phyloP scores from a whole-genome alignment of 2,113 vertebrate species.

The Maylandia zebra region DNA sequence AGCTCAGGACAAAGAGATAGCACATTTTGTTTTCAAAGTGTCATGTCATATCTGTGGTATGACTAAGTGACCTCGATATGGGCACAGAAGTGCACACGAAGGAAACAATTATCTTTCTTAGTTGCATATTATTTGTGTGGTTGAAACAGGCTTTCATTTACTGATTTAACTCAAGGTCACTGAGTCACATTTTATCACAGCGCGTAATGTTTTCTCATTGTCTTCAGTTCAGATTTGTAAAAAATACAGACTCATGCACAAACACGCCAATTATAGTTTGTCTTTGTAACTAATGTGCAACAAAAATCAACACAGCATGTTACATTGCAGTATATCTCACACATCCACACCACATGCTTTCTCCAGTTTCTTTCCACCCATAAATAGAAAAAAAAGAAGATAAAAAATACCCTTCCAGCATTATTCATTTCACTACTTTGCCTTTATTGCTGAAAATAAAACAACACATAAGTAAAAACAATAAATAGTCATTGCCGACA shows the following conservation, averaged over 20 bases:
- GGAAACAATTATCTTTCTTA: not conserved
- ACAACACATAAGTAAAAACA: constrained; percentile 11
- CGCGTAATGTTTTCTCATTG: not conserved
- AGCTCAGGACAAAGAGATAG: not conserved
- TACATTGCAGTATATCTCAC: not conserved
- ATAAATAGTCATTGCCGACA: constrained; percentile 37
- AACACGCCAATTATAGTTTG: not conserved
- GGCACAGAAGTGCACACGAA: not conserved
- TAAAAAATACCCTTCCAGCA: not conserved
- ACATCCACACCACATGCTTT: not conserved
- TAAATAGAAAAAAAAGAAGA: not conserved
- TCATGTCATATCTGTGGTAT: not conserved
- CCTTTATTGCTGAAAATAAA: constrained; percentile 49
- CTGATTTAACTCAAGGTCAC: constrained; percentile 21
- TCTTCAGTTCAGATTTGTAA: not conserved
- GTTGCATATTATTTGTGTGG: not conserved
- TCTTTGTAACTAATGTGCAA: not conserved
- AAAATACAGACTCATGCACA: not conserved
- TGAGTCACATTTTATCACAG: not conserved
- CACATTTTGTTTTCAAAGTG: not conserved
- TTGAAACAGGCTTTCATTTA: not conserved
- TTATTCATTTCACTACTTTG: not conserved
- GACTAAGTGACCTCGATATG: constrained; percentile 22
- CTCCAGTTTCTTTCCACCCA: not conserved
- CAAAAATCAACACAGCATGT: not conserved